These are phyloP conservation scores for Leptura quadrifasciata DNA, from an alignment of 2,888 invertebrate genomes.

Conservation along the genomic window DNA sequence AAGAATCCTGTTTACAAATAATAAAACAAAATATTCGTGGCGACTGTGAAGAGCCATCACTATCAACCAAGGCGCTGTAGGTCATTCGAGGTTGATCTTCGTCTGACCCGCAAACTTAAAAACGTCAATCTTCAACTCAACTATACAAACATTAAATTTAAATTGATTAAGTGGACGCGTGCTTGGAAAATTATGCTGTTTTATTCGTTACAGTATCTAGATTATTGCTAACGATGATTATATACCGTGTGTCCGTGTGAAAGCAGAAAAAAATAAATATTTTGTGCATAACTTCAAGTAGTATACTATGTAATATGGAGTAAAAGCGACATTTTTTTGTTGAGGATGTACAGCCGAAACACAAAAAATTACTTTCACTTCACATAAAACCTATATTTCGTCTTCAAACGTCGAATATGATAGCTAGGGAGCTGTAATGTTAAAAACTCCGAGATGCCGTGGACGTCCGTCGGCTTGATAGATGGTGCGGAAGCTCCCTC, in stretches of 20 bases:
- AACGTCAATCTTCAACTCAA: conserved; percentile 58
- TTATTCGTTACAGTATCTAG: conserved; percentile 26
- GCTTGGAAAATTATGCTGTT: conserved; percentile 45
- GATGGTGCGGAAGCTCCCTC: too few species aligned
- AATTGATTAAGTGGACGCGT: conserved; percentile 61
- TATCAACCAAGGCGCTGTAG: conserved; percentile 56
- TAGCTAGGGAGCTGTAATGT: too few species aligned
- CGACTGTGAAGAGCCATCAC: conserved; percentile 33
- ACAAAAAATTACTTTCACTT: too few species aligned
- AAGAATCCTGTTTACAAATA: conserved; percentile 18
- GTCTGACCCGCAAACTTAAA: conserved; percentile 61
- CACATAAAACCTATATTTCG: too few species aligned
- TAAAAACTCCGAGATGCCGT: too few species aligned
- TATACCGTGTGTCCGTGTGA: conserved; percentile 28
- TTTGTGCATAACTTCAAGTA: too few species aligned
- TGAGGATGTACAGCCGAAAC: too few species aligned
- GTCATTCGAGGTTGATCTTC: conserved; percentile 59
- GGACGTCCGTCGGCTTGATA: too few species aligned
- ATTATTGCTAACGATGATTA: conserved; percentile 10
- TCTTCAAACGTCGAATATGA: too few species aligned
- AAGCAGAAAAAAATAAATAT: too few species aligned
- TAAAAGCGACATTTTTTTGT: too few species aligned
- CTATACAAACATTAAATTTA: conserved; percentile 57
- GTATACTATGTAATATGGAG: too few species aligned
- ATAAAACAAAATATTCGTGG: conserved; percentile 37